Percentiles rank a stretch among this genome's conserved stretches.
Conservation (phyloP, 2,113 vertebrate species). For the Ranitomeya imitator region DNA sequence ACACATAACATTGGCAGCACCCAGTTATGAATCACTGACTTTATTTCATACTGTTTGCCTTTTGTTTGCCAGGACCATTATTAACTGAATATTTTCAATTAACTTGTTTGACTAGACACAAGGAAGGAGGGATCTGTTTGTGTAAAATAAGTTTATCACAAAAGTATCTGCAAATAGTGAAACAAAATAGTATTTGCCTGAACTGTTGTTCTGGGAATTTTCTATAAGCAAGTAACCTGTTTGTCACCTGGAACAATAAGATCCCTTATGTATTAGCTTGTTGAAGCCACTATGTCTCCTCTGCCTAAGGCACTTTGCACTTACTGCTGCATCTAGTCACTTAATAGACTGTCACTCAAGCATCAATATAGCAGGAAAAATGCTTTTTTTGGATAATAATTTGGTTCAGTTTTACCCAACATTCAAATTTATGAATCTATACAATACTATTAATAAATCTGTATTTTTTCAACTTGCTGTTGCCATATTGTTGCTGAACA, state of each 20-base stretch:
- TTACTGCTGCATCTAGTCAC: no score
- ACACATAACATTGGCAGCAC: neutral
- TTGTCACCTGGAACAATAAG: neutral
- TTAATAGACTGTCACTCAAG: no score
- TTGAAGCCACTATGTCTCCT: no score
- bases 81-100: constrained; percentile 42
- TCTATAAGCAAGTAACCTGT: neutral
- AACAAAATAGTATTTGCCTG: neutral
- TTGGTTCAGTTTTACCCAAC: no score
- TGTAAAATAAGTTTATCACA: constrained; percentile 28
- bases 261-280: neutral
- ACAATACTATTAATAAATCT: no score
- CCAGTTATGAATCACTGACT: constrained; percentile 32
- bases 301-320: no score
- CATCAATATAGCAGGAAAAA: no score
- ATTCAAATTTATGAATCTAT: no score
- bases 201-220: neutral
- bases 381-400: no score
- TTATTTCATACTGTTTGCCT: constrained; percentile 27
- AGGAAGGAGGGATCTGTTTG: constrained; percentile 20
- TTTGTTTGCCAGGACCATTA: constrained; percentile 26
- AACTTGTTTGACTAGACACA: constrained; percentile 35
- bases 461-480: no score
- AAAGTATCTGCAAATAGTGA: neutral
- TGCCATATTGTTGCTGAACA: no score